Evolutionary conservation across 2,113 vertebrate genomes (phyloP).

Genomic region (Stictonetta naevosa): DNA sequence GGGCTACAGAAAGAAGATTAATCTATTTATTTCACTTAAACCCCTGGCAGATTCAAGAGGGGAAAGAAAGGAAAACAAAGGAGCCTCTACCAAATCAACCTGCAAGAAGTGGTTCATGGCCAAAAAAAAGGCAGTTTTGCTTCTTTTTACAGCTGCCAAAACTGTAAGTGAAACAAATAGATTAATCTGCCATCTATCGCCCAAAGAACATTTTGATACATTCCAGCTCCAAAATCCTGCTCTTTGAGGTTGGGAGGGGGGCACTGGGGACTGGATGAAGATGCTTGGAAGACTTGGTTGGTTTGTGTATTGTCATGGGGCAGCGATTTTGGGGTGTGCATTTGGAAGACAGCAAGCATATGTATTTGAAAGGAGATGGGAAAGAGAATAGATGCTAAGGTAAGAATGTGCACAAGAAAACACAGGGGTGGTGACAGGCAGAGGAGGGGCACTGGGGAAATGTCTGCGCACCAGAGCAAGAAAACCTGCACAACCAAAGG

Average conservation of each 20-base stretch:
- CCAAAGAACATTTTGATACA: slow-evolving; percentile 10
- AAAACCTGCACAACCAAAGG: neutral
- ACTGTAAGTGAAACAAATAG: slow-evolving; percentile 25
- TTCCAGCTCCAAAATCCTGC: neutral
- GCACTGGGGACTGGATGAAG: neutral
- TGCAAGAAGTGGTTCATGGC: neutral
- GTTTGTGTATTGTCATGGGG: neutral
- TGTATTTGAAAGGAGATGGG: neutral
- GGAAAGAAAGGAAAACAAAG: slow-evolving; percentile 24
- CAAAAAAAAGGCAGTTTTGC: neutral
- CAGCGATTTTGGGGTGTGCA: neutral
- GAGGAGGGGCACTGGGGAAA: neutral
- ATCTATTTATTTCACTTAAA: slow-evolving; percentile 56
- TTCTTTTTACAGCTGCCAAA: slow-evolving; percentile 15
- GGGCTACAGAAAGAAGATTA: slow-evolving; percentile 6
- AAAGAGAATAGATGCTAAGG: neutral
- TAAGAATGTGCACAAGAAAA: neutral
- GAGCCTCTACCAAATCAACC: slow-evolving; percentile 6
- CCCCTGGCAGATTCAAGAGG: slow-evolving; percentile 26
- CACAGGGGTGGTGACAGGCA: neutral
- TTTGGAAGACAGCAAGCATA: neutral
- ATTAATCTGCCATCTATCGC: neutral
- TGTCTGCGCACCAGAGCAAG: neutral
- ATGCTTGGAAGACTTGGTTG: neutral
- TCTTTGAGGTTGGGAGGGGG: neutral